Conservation (phyloP, 2,113 vertebrate species). For the Xiphophorus hellerii region DNA sequence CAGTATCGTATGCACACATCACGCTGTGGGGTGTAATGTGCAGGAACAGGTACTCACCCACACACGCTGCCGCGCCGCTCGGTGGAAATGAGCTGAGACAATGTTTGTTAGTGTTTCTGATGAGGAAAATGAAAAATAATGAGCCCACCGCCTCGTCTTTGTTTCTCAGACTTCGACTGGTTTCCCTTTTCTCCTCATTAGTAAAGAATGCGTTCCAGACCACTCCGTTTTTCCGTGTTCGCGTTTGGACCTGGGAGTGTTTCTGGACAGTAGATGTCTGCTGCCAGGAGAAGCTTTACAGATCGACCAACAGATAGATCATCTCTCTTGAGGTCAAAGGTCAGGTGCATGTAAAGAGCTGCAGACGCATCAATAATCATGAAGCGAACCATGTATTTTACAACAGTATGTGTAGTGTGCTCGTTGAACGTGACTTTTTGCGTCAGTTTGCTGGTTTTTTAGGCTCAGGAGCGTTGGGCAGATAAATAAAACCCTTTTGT, state of each 20-base stretch:
- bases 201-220: constrained; percentile 23
- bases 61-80: constrained; percentile 1
- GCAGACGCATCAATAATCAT: no score
- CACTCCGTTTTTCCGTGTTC: constrained; percentile 25
- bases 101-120: constrained; percentile 59
- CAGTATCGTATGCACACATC: constrained; percentile 21
- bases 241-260: constrained; percentile 20
- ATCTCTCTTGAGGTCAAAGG: no score
- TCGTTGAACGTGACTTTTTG: no score
- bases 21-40: constrained; percentile 9
- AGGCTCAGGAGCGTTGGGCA: no score
- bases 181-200: constrained; percentile 38
- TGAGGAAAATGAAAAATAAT: constrained; percentile 44
- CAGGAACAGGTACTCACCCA: constrained; percentile 11
- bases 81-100: constrained; percentile 37
- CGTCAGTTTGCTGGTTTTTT: no score
- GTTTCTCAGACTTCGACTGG: constrained; percentile 16
- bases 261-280: constrained; percentile 28
- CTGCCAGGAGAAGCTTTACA: constrained; percentile 21
- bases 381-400: no score
- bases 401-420: no score
- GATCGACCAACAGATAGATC: constrained; percentile 3
- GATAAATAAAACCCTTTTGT: no score
- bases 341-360: no score
- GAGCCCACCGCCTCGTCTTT: constrained; percentile 8